Percentiles rank a stretch among this genome's conserved stretches.
These are phyloP conservation scores for Todiramphus chloris DNA, from an alignment of 2,113 vertebrate species.

Conservation along the genomic window DNA sequence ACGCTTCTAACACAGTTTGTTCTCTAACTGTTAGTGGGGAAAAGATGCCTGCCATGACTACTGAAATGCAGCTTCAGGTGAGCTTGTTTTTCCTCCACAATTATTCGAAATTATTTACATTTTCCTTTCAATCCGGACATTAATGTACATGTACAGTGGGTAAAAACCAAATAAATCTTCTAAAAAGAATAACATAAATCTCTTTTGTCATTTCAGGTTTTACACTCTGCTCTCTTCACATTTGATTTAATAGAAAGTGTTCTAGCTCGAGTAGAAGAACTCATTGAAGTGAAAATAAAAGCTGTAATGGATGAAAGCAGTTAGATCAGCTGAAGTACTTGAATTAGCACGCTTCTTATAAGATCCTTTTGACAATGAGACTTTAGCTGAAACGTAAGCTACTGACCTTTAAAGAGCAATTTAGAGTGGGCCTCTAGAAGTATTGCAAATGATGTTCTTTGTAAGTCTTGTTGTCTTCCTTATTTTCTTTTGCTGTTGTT, in stretches of 20 bases:
- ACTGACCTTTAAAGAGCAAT: not conserved
- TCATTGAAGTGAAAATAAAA: constrained; percentile 83
- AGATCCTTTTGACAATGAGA: not conserved
- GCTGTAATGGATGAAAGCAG: constrained; percentile 69
- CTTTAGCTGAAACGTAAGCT: not conserved
- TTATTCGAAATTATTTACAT: not conserved
- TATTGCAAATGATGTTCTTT: not conserved
- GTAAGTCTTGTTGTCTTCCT: not conserved
- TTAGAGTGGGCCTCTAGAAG: not conserved
- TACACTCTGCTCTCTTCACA: constrained; percentile 91
- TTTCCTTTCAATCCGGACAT: not conserved
- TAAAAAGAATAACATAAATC: constrained; percentile 43
- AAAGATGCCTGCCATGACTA: constrained; percentile 80
- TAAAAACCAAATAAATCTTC: not conserved
- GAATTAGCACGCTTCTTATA: not conserved
- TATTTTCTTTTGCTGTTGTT: not conserved
- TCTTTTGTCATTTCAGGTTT: constrained; percentile 80
- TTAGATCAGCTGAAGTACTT: constrained; percentile 63
- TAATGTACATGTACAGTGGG: not conserved
- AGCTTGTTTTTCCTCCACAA: not conserved
- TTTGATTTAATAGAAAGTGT: constrained; percentile 97
- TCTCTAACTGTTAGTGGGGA: constrained; percentile 76
- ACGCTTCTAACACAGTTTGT: constrained; percentile 56
- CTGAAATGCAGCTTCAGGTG: constrained; percentile 88
- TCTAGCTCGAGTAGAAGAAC: constrained; percentile 88